phyloP scores from a whole-genome alignment of 2,797 vertebrate species.

The Lemur catta region DNA sequence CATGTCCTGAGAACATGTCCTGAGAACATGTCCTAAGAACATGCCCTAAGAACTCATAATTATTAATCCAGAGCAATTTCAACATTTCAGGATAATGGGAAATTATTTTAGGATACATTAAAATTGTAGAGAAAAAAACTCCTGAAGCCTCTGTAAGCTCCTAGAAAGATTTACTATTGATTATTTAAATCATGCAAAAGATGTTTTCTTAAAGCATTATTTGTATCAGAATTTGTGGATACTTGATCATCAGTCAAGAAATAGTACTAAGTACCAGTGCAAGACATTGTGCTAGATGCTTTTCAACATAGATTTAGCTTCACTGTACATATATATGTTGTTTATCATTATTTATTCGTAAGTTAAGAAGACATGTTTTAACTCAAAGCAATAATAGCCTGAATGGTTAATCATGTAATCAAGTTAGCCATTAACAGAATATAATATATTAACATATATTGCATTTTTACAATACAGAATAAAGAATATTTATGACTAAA shows the following conservation, averaged over 20 bases:
- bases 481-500: background rate
- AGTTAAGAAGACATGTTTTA: background rate
- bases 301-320: background rate
- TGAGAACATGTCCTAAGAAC: background rate
- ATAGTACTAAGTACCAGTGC: background rate
- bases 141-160: background rate
- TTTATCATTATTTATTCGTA: background rate
- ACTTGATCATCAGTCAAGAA: background rate
- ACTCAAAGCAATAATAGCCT: background rate
- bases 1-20: background rate
- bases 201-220: background rate
- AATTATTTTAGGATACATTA: conserved; percentile 7
- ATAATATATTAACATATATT: background rate
- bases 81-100: background rate
- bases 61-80: conserved; percentile 3
- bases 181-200: background rate
- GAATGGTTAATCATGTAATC: background rate
- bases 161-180: background rate
- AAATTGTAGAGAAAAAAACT: background rate
- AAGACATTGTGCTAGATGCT: background rate
- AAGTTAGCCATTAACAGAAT: background rate
- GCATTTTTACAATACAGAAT: background rate
- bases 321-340: background rate
- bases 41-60: background rate
- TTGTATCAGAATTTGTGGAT: background rate